A percentile compares a stretch with the other conserved stretches of the same genome.
These are phyloP conservation scores for Tetramorium bicarinatum DNA, from an alignment of 2,888 invertebrate genomes.

Conservation along the genomic window DNA sequence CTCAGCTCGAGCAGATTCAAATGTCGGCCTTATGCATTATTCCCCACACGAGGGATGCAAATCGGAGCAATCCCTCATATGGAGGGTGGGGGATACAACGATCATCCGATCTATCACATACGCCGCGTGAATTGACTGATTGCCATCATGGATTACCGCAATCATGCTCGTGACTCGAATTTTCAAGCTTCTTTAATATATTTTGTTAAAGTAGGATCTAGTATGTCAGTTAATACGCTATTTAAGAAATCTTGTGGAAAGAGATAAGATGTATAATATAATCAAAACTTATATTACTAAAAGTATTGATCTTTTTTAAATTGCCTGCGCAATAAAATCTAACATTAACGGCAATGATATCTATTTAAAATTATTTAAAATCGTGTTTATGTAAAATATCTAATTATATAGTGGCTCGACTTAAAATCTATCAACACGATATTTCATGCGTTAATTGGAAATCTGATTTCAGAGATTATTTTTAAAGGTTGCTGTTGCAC, in stretches of 20 bases:
- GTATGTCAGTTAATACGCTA: neutral
- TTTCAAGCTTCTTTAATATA: conserved; percentile 49
- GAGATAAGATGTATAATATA: neutral
- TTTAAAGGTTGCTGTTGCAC: conserved; percentile 71
- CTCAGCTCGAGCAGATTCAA: conserved; percentile 58
- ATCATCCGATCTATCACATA: conserved; percentile 77
- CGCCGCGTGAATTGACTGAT: conserved; percentile 79
- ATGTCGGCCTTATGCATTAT: conserved; percentile 74
- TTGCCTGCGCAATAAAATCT: neutral
- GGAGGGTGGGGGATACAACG: conserved; percentile 40
- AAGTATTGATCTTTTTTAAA: neutral
- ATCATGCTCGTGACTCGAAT: conserved; percentile 81
- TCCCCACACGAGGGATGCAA: conserved; percentile 83
- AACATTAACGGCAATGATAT: neutral
- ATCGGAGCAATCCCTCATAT: conserved; percentile 80
- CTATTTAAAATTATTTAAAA: neutral
- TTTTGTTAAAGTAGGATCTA: neutral
- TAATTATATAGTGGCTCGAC: neutral
- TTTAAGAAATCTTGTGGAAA: neutral
- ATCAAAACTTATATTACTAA: neutral
- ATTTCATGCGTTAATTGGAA: conserved; percentile 12
- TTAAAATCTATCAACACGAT: neutral
- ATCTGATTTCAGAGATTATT: conserved; percentile 60
- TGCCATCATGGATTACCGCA: conserved; percentile 80
- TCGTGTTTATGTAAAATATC: neutral